Evolutionary conservation across 2,113 vertebrate species (phyloP).

Genomic region (Rhagologus leucostigma): DNA sequence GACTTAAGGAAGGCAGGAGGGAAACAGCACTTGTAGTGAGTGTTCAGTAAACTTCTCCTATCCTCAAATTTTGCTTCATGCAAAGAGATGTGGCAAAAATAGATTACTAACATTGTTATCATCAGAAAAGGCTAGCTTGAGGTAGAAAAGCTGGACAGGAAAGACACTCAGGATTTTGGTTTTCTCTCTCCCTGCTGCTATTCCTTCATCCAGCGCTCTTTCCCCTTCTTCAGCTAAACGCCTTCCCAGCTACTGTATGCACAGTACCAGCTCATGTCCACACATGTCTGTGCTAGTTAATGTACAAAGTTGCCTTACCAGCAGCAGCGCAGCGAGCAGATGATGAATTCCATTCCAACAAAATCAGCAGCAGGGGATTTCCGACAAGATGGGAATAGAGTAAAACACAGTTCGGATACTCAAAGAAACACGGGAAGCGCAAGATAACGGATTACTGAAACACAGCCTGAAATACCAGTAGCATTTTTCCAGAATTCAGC

Average conservation of each 20-base stretch:
- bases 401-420: neutral
- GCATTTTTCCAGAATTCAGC: neutral
- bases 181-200: neutral
- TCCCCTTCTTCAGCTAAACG: neutral
- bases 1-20: neutral
- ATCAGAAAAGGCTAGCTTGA: neutral
- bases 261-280: neutral
- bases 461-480: neutral
- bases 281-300: neutral
- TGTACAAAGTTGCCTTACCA: constrained; percentile 35
- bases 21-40: neutral
- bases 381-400: neutral
- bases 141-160: neutral
- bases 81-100: neutral
- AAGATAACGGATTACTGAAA: neutral
- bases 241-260: neutral
- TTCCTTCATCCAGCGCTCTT: neutral
- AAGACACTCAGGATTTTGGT: neutral
- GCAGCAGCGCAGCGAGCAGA: constrained; percentile 26
- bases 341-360: constrained; percentile 55
- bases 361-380: constrained; percentile 41
- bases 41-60: neutral
- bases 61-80: neutral
- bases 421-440: neutral
- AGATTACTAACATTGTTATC: neutral